Evolutionary conservation across 2,797 vertebrate species (phyloP), one percentile per base, ranked within the genome.

Genomic region (Helarctos malayanus): DNA sequence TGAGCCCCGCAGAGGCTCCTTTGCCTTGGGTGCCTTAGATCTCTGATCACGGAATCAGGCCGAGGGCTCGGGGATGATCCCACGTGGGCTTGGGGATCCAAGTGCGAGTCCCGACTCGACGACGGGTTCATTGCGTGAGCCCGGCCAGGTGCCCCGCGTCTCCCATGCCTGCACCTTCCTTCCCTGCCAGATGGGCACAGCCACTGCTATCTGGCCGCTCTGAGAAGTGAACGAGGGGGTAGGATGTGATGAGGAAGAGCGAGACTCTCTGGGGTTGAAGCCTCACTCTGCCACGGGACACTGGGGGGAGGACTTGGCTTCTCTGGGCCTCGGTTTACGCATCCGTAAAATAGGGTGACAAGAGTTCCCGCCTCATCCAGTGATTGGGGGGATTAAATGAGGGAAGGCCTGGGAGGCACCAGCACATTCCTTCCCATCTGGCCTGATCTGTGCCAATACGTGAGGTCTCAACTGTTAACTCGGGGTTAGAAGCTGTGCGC

Each of bases 161-260:
- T 57, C 35, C 29, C 2, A 15, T 23, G 38, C 27, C 86, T 89
- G 29, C 13, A 41, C 13, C 29, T 61, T 95, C 32, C 56, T 59
- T 78, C 27, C 87, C 89, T 94, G 68, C 23, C 69, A 59, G 89
- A 75, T 85, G 82, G 82, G 57, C n/a, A 91, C 3, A 32, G 14
- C 5, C 54, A 7, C 14, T 9, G 29, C n/a, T n/a, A 3, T 32
- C 25, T 9, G 56, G n/a, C 1, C 13, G 7, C 25, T 19, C 1
- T 4, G 54, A 88, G 35, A 87, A 49, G 45, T 23, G 88, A 89
- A 61, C 0, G 1, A 88, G 54, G 73, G 1, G 41, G 57, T 1
- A 32, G 32, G 35, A 21, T 12, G 0, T 69, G 76, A 13, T 13
- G 4, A 16, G 29, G 16, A 23, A 82, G 52, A 86, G 54, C 12